Evolutionary conservation across 1,140 invertebrate species (phyloP).

Genomic region (Ganaspis sp.): DNA sequence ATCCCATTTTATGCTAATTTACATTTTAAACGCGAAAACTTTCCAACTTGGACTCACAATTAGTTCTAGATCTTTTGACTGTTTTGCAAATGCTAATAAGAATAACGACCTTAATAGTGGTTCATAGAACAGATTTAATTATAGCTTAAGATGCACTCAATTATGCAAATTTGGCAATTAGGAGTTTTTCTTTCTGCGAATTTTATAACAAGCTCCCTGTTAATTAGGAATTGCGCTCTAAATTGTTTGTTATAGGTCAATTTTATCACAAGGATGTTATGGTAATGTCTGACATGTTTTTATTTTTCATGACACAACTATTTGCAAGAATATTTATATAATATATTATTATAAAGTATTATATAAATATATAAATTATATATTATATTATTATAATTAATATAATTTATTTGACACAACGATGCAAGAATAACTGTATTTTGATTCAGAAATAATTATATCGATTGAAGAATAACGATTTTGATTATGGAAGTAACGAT

Average conservation of each 20-base stretch:
- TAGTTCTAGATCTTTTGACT: constrained; percentile 1
- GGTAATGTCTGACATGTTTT: background rate
- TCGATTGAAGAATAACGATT: too few species aligned
- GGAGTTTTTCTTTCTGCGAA: background rate
- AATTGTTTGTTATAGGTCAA: background rate
- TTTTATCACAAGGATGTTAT: background rate
- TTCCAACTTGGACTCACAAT: constrained; percentile 44
- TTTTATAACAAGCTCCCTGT: background rate
- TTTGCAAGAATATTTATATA: too few species aligned
- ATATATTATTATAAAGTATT: too few species aligned
- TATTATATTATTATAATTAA: too few species aligned
- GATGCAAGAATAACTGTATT: too few species aligned
- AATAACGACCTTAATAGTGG: constrained; percentile 14
- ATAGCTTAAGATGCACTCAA: background rate
- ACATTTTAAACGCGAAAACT: constrained; percentile 60
- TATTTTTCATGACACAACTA: too few species aligned
- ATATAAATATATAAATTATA: too few species aligned
- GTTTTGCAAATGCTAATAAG: background rate
- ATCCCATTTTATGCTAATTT: constrained; percentile 52
- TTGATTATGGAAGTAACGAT: too few species aligned
- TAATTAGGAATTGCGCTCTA: background rate
- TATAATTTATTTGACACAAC: too few species aligned
- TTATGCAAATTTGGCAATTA: constrained; percentile 2
- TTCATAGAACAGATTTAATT: background rate
- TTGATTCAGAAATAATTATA: too few species aligned